Conservation (phyloP, 92 coral and sea anemone species). For the Anthopleura xanthogrammica region DNA sequence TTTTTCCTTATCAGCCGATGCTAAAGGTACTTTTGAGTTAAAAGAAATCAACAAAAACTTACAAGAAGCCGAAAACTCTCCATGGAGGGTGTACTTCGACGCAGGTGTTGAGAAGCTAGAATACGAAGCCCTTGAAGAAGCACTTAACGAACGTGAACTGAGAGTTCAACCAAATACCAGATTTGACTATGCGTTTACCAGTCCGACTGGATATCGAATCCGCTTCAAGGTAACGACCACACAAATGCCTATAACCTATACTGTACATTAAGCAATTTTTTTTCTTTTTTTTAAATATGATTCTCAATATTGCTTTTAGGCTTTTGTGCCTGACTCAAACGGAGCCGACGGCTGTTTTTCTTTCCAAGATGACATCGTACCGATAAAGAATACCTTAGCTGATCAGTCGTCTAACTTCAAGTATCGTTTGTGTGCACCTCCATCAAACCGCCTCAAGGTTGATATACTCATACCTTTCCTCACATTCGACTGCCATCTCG, state of each 20-base stretch:
- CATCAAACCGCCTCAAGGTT: neutral
- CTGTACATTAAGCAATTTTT: too few relatives aligned
- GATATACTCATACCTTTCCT: neutral
- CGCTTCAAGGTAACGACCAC: neutral
- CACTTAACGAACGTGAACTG: neutral
- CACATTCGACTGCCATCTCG: conserved; percentile 4
- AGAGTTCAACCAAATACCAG: conserved; percentile 3
- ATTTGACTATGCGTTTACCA: neutral
- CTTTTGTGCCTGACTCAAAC: neutral
- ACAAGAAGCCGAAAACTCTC: neutral
- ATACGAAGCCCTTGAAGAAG: neutral
- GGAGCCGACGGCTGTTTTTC: neutral
- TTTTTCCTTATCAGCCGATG: neutral
- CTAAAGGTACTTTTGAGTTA: too few relatives aligned
- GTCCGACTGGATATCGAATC: neutral
- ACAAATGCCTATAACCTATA: too few relatives aligned
- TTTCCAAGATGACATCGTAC: neutral
- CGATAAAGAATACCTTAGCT: neutral
- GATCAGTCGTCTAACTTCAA: neutral
- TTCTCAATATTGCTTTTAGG: neutral
- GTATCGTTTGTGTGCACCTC: conserved; percentile 3
- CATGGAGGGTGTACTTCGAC: neutral
- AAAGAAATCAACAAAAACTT: neutral
- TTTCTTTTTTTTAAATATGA: too few relatives aligned
- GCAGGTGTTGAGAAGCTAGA: neutral